Evolutionary conservation across 2,113 vertebrate species (phyloP).

Genomic region (Cololabis saira): DNA sequence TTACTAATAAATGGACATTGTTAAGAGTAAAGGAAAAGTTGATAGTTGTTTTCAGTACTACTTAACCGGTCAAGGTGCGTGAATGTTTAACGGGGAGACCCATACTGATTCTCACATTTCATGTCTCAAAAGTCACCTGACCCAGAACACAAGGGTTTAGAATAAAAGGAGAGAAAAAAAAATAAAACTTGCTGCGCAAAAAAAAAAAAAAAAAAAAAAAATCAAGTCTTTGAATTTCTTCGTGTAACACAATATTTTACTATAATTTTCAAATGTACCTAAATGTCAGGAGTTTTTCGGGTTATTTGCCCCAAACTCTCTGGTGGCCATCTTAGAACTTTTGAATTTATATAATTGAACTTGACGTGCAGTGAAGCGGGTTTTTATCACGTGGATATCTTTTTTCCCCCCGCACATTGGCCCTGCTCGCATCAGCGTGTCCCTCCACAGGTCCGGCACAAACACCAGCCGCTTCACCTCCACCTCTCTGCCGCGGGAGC

Average conservation of each 20-base stretch:
- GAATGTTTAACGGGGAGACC: too few relatives aligned
- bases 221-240: too few relatives aligned
- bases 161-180: not conserved
- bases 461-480: not conserved
- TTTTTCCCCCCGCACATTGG: not conserved
- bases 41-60: too few relatives aligned
- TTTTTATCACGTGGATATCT: not conserved
- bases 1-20: too few relatives aligned
- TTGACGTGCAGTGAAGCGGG: not conserved
- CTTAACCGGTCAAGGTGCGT: too few relatives aligned
- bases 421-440: not conserved
- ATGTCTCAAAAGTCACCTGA: slow-evolving; percentile 64
- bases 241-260: too few relatives aligned
- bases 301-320: not conserved
- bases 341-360: slow-evolving; percentile 1
- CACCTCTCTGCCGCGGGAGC: not conserved
- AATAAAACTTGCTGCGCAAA: too few relatives aligned
- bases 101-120: not conserved
- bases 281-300: too few relatives aligned
- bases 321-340: slow-evolving; percentile 17
- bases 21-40: too few relatives aligned
- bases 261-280: too few relatives aligned
- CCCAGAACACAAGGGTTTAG: slow-evolving; percentile 9
- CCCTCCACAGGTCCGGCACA: not conserved
- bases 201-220: too few relatives aligned